Base-by-base conservation (phyloP, 2,888 invertebrate genomes). In the Parthenolecanium corni region DNA sequence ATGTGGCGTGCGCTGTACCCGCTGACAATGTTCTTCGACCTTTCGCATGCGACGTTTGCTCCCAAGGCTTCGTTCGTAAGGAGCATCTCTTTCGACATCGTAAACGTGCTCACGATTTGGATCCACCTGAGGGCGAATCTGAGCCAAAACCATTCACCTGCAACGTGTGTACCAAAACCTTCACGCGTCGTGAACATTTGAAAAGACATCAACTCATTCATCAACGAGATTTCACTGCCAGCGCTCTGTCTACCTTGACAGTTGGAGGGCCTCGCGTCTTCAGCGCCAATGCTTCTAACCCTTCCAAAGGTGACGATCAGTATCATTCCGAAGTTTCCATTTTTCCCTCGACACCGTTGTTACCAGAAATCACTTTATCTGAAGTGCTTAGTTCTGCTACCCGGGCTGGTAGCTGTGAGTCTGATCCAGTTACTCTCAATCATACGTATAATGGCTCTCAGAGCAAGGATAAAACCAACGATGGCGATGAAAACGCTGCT, bases 1-100 rank as follows among this genome's bases (percentile, higher is more conserved):
- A 65, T 63, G 53, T 54, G 20, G 21, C 46, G 16, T 63, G 63
- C 38, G 64, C 62, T 6, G 52, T 52, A 11, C 61, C 62, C 25
- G 42, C 52, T 2, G 66, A 66, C 24, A 81, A 68, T 78, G 64
- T 65, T 47, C 62, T 67, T 4, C 66, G 67, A 58, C 67, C 67
- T 9, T 68, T 66, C 21, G 65, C 65, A 62, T 69, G 68, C 53
- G 67, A 67, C 25, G 65, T 68, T 25, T 70, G 70, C 47, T 66
- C 66, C 16, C 69, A 69, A 61, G 67, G 68, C 3, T 70, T 70
- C 66, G 68, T 69, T 14, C 68, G 70, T 5, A 70, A 70, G 53
- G 71, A 71, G 64, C 70, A 70, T 64, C 66, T 71, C 14, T 64
- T 68, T 18, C 68, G 70, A 44, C 70, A 71, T 65, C 67, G 67